Evolutionary conservation across 2,888 invertebrate genomes (phyloP), one percentile per base, ranked within the genome.

Genomic region (Cataglyphis cursor): DNA sequence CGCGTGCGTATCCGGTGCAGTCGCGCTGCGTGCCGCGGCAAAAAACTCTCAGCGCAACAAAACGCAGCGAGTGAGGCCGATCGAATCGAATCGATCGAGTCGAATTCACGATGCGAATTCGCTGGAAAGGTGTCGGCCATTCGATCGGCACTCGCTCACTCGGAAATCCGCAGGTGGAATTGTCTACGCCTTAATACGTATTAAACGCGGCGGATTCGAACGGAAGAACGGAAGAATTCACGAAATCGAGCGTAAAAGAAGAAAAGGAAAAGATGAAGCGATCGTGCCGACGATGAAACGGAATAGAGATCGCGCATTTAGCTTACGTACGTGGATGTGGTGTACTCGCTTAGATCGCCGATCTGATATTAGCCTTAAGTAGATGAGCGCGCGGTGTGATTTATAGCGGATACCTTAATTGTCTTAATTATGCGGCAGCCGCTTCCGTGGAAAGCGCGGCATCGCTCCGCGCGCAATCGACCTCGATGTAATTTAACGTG

Each of bases 371-470:
- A 89, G 68, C 85, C 87, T 89, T 89, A 91, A 93, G 93, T 92
- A 93, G 93, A 92, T 92, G 93, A 93, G 93, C 91, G 88, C 91
- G 87, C 87, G 82, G 89, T 87, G 88, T 92, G 93, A 93, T 93
- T 93, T 93, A 93, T 93, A 93, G 92, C 90, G 90, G 92, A 92
- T 91, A 91, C 90, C 92, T 93, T 94, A 93, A 93, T 93, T 93
- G 93, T 94, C 93, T 94, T 93, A 93, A 93, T 94, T 94, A 93
- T 92, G 91, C 90, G 86, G 78, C 87, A 86, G 88, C 89, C 89
- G 93, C 93, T 93, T 93, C 93, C 93, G 93, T 92, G 93, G 92
- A 93, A 93, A 93, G 90, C 90, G 90, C 88, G 88, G 44, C 89
- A 86, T 85, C 85, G 78, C 78, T 54, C 41, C 88, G 70, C 81